Conservation (phyloP, 2,113 vertebrate genomes). For the Dasyurus viverrinus region DNA sequence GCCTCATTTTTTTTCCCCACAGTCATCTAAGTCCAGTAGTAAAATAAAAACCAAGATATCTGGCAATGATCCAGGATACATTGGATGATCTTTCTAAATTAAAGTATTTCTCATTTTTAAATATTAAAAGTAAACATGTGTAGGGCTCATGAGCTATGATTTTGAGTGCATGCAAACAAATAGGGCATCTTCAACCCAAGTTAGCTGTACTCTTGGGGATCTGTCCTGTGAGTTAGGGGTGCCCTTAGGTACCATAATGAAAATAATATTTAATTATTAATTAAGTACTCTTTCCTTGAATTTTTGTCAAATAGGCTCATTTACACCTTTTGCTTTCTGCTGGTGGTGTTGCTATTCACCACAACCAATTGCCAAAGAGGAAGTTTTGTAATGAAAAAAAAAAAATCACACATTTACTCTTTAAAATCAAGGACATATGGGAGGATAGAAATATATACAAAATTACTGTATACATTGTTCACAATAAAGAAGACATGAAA, state of each 20-base stretch:
- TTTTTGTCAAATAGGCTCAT: neutral
- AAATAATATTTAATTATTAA: neutral
- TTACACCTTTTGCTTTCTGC: neutral
- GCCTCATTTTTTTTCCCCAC: neutral
- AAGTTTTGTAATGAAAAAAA: rapidly evolving
- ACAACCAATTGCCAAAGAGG: neutral
- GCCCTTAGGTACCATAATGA: neutral
- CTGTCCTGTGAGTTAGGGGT: neutral
- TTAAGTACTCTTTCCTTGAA: neutral
- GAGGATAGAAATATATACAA: too few species aligned
- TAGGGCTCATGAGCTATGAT: neutral
- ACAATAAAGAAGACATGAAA: neutral
- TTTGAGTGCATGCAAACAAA: neutral
- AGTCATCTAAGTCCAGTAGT: neutral
- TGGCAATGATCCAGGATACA: neutral
- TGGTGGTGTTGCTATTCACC: rapidly evolving
- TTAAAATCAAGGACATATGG: neutral
- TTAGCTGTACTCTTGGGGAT: neutral
- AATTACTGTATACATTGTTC: neutral
- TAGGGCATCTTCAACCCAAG: neutral
- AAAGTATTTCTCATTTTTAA: neutral
- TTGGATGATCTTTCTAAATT: neutral
- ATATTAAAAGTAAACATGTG: neutral
- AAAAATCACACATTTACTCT: neutral
- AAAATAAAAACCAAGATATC: neutral